phyloP scores from a whole-genome alignment of 2,888 invertebrate species.

The Morpho deidamia region DNA sequence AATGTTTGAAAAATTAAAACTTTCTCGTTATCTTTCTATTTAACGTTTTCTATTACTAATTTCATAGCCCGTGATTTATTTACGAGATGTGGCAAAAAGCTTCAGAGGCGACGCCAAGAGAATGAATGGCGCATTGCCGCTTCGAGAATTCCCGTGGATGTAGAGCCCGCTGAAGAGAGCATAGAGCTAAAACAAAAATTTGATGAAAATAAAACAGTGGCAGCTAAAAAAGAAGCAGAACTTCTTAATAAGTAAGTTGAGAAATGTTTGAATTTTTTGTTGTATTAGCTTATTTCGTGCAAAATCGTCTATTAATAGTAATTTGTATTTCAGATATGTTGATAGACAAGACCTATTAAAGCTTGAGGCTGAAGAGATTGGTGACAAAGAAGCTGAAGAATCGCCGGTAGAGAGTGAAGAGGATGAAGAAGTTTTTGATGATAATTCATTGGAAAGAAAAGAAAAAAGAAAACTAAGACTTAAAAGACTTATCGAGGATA shows the following conservation, averaged over 20 bases:
- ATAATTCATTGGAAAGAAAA: conserved; percentile 43
- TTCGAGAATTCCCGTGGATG: conserved; percentile 64
- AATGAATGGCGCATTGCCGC: conserved; percentile 81
- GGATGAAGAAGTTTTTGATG: conserved; percentile 51
- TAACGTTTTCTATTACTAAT: background rate
- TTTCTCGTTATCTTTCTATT: background rate
- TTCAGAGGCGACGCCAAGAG: conserved; percentile 81
- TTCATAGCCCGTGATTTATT: conserved; percentile 81
- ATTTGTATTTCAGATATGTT: conserved; percentile 46
- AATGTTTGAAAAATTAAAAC: background rate
- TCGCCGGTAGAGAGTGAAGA: conserved; percentile 65
- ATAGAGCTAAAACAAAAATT: conserved; percentile 72
- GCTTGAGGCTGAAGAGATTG: conserved; percentile 60
- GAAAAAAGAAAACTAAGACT: conserved; percentile 57
- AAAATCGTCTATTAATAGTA: background rate
- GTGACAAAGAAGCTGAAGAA: conserved; percentile 67
- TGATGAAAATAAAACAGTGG: conserved; percentile 73
- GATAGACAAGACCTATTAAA: conserved; percentile 62
- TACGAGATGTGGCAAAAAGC: conserved; percentile 80
- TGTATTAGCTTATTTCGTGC: too few relatives aligned
- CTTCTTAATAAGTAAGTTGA: conserved; percentile 74
- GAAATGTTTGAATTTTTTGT: background rate
- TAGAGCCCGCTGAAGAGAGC: conserved; percentile 81
- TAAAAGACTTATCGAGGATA: conserved; percentile 51
- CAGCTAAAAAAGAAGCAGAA: conserved; percentile 69